Evolutionary conservation across 23 tunicate genomes (phyloP), one percentile per base, ranked within the genome.

Genomic region (Trididemnum nubilum): DNA sequence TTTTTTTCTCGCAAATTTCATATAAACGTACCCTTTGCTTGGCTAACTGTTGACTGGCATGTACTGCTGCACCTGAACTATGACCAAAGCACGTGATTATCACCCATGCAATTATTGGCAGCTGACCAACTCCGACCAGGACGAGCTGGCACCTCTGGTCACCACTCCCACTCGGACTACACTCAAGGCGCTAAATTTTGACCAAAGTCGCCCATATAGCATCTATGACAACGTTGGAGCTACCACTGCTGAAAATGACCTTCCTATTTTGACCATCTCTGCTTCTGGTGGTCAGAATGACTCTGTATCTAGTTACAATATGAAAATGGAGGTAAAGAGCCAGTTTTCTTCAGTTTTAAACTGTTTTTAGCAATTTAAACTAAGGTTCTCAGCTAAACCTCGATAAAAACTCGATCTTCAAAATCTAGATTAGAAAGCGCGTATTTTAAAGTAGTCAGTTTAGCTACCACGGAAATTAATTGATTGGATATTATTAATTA

Each of bases 131-230:
- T 61, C 29, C 29, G 67, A 24, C 29, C 29, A 61, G 18, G 67
- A 61, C 29, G 28, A 26, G n/a, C n/a, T 24, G 26, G 26, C 67
- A 12, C 28, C 26, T 24, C 67, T 21, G 67, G 67, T 21, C 74
- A 67, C 38, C n/a, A n/a, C n/a, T n/a, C 57, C 15, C 57, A 18
- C 18, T 49, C 57, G 67, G 29, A 12, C 4, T 25, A 21, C 67
- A 25, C 21, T 5, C 25, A 61, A 5, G 29, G 67, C 26, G 25
- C 29, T 12, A 25, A n/a, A 25, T 61, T 25, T 61, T n/a, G 21
- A 67, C 7, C 74, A 67, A 9, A 31, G 12, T n/a, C 74, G 74
- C 38, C 74, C 74, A 24, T 67, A 12, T 67, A 67, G 74, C 74
- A n/a, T 67, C 22, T 67, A 67, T 33, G 74, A 67, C 25, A 67